Percentiles rank a stretch among this genome's conserved stretches.
Conservation (phyloP, 2,113 vertebrate genomes). For the Corythaixoides concolor region DNA sequence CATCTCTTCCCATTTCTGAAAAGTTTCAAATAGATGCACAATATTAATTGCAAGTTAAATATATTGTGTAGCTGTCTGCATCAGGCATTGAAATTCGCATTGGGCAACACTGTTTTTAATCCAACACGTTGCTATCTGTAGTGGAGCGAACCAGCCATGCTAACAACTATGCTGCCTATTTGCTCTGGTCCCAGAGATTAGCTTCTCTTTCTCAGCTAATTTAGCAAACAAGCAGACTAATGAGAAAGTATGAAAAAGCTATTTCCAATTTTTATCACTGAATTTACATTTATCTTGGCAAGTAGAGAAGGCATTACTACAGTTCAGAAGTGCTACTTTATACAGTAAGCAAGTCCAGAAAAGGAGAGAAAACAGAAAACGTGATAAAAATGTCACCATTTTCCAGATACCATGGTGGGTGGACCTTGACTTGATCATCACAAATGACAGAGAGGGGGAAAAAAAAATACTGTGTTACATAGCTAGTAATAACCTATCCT, state of each 20-base stretch:
- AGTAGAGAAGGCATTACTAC: not conserved
- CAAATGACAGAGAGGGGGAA: not conserved
- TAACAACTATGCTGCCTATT: not conserved
- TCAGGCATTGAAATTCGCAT: not conserved
- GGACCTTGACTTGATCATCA: not conserved
- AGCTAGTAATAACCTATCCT: not conserved
- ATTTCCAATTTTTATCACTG: not conserved
- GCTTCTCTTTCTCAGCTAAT: not conserved
- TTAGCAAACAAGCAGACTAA: constrained; percentile 14
- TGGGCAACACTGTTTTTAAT: not conserved
- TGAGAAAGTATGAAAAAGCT: not conserved
- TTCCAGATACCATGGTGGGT: not conserved
- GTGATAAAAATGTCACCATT: not conserved
- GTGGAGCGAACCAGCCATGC: not conserved
- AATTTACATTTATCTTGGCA: constrained; percentile 4
- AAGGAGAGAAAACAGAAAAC: not conserved
- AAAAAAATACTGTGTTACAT: not conserved
- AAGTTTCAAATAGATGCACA: not conserved
- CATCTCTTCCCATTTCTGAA: not conserved
- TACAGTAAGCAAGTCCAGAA: not conserved
- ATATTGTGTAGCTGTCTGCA: not conserved
- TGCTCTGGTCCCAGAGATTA: not conserved
- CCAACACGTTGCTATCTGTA: not conserved
- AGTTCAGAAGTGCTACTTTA: not conserved
- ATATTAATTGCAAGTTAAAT: not conserved